Evolutionary conservation across 2,797 vertebrate species (phyloP), one percentile per base, ranked within the genome.

Genomic region (Enteromius paludinosus): DNA sequence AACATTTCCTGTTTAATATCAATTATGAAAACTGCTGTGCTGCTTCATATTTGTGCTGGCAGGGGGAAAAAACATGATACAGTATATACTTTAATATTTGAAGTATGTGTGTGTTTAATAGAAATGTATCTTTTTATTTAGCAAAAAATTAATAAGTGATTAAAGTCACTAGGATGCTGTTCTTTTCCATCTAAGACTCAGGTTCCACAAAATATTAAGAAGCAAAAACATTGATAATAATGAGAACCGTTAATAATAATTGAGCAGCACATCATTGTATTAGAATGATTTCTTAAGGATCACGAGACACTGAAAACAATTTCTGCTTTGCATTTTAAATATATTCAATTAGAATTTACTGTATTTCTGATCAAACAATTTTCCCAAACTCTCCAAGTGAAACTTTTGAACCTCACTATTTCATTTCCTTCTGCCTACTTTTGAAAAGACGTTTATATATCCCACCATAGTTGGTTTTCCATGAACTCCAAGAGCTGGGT

Each of bases 401-500:
- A 30, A n/a, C 70, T 15, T 72, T 73, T 35, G 1, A 33, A 54
- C 47, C 11, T 6, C 20, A 15, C 11, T 35, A 72, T 38, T 65
- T 35, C 18, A 25, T 45, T 69, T 38, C 30, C 33, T 61, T 28
- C 33, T 64, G 54, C 54, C 54, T 56, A 59, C 20, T 38, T 59
- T 28, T 28, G 3, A 65, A 66, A 23, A 6, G 0, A 65, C 62
- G 38, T 11, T 45, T 45, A 20, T 25, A 25, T 7, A 10, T 30
- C 86, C 89, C 81, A 93, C 93, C 90, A 2, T 52, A 1, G 45
- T 86, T 83, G 20, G 89, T 91, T 77, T 10, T 72, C 93, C 92
- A 93, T 68, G 71, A 15, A 56, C 91, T 93, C 93, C 93, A 94
- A 38, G 85, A 83, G 81, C 90, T 87, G 0, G 52, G 25, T 5